Conservation (phyloP, 2,113 vertebrate species). For the Lampris megalopsis region DNA sequence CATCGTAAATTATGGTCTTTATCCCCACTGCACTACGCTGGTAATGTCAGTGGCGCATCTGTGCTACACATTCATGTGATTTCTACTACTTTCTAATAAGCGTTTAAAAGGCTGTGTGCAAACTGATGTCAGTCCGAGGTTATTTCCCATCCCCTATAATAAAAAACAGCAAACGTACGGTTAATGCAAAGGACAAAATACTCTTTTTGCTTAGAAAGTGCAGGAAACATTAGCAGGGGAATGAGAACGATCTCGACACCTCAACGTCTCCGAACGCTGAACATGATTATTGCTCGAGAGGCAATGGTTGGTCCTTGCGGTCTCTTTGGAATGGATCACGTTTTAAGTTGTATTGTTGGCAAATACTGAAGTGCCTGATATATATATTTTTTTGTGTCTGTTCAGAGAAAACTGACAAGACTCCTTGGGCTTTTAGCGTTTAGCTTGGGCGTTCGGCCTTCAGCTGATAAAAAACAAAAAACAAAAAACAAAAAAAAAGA, state of each 20-base stretch:
- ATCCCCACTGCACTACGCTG: not conserved
- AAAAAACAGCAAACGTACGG: conserved; percentile 70
- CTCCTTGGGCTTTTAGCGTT: conserved; percentile 5
- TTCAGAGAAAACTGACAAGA: conserved; percentile 7
- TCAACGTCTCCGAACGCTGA: not conserved
- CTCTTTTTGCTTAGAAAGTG: conserved; percentile 55
- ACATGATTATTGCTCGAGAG: conserved; percentile 7
- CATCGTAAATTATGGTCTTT: conserved; percentile 17
- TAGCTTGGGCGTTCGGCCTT: too few relatives aligned
- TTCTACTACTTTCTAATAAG: conserved; percentile 14
- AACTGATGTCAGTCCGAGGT: conserved; percentile 54
- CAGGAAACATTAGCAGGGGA: conserved; percentile 31
- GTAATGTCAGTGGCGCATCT: conserved; percentile 33
- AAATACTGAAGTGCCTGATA: conserved; percentile 10
- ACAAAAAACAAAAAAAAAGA: not conserved
- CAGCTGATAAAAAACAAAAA: too few relatives aligned
- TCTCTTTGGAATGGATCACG: conserved; percentile 64
- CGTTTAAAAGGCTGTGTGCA: conserved; percentile 67
- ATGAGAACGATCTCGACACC: conserved; percentile 30
- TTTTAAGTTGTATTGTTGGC: not conserved
- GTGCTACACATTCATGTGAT: conserved; percentile 8
- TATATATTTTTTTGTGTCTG: conserved; percentile 8
- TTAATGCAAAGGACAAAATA: conserved; percentile 66
- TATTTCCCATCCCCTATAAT: conserved; percentile 60
- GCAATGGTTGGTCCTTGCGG: conserved; percentile 60